These are phyloP conservation scores for Atta cephalotes DNA, from an alignment of 1,140 invertebrate species.

Conservation along the genomic window DNA sequence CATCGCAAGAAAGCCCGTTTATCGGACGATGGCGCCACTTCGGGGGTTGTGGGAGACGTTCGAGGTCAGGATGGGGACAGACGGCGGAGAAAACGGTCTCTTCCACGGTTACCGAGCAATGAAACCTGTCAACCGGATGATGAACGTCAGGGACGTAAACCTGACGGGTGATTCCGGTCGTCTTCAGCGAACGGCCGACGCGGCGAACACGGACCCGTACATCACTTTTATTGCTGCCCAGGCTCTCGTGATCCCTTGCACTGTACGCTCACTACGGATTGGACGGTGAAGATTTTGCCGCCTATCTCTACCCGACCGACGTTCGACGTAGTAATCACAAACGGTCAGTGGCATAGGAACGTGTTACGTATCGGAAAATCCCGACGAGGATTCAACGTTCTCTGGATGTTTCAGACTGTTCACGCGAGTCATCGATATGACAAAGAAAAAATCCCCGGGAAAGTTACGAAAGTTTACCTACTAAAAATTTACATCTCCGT, in stretches of 20 bases:
- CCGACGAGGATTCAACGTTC: conserved; percentile 52
- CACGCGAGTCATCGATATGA: not conserved
- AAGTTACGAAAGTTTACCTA: not conserved
- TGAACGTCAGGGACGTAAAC: conserved; percentile 82
- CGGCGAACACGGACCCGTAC: conserved; percentile 76
- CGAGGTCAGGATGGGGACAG: conserved; percentile 42
- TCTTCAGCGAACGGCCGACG: conserved; percentile 66
- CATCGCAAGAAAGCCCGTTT: conserved; percentile 69
- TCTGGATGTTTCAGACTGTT: conserved; percentile 32
- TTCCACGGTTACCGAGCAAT: conserved; percentile 77
- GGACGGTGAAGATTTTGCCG: conserved; percentile 65
- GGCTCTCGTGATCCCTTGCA: conserved; percentile 64
- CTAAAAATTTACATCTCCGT: too few relatives aligned
- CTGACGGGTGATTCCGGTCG: conserved; percentile 80
- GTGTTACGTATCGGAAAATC: conserved; percentile 56
- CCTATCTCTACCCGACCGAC: conserved; percentile 56
- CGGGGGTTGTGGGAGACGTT: conserved; percentile 70
- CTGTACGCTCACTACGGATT: conserved; percentile 59
- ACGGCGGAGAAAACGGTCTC: conserved; percentile 66
- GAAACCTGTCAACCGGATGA: conserved; percentile 83
- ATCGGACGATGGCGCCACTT: conserved; percentile 77
- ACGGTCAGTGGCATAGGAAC: conserved; percentile 48
- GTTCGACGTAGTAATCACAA: conserved; percentile 55
- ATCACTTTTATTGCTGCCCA: conserved; percentile 83
- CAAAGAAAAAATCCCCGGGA: not conserved